Conservation (phyloP, 2,888 invertebrate genomes). For the Caenorhabditis sp. region DNA sequence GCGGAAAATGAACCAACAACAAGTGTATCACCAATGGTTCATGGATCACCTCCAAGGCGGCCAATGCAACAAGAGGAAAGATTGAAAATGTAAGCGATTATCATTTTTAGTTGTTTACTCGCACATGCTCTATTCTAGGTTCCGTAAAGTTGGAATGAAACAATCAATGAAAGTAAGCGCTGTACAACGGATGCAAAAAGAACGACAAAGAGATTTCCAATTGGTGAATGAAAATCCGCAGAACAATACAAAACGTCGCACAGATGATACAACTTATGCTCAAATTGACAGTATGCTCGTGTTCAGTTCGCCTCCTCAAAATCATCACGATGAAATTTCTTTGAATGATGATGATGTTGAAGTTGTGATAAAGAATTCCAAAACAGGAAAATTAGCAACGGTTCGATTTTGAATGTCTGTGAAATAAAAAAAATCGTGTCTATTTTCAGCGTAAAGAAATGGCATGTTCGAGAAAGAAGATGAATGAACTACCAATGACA, state of each 20-base stretch:
- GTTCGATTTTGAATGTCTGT: no score
- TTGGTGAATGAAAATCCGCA: conserved; percentile 10
- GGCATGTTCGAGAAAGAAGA: neutral
- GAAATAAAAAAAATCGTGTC: neutral
- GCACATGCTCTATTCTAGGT: conserved; percentile 15
- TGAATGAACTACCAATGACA: neutral
- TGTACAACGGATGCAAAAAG: conserved; percentile 30
- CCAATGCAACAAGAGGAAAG: conserved; percentile 4
- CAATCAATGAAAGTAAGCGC: conserved; percentile 21
- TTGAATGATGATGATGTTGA: conserved; percentile 3
- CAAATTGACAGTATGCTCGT: conserved; percentile 2
- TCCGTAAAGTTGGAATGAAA: conserved; percentile 25
- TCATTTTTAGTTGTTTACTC: no score
- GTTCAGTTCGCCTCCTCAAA: neutral
- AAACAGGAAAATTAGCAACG: neutral
- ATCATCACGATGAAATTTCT: neutral
- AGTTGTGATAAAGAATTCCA: neutral
- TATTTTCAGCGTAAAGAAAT: neutral
- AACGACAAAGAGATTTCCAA: conserved; percentile 27
- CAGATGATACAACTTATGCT: neutral
- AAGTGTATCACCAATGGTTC: neutral
- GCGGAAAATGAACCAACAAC: neutral
- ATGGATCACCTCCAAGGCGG: neutral
- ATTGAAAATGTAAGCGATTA: conserved; percentile 1
- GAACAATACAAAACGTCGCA: neutral